Conservation (phyloP, 92 coral and sea anemone genomes). For the Muricea muricata region DNA sequence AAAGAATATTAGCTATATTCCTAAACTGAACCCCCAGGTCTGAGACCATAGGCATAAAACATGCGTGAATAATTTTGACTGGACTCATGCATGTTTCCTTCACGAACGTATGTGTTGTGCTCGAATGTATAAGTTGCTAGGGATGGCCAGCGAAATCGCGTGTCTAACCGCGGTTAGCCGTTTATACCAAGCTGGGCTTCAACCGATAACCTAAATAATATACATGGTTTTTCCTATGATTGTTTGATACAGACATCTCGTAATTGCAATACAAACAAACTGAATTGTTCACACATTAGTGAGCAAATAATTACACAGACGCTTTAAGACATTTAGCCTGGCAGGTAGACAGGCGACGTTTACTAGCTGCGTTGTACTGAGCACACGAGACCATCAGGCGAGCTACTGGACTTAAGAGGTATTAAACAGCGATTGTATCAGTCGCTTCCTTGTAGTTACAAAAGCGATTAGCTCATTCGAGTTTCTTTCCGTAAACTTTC, state of each 20-base stretch:
- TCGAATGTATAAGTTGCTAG: not conserved
- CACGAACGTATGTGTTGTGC: too few relatives aligned
- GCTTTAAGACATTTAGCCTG: not conserved
- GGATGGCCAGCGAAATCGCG: not conserved
- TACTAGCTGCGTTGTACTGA: too few relatives aligned
- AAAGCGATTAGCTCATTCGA: not conserved
- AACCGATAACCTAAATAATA: not conserved
- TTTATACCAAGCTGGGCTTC: not conserved
- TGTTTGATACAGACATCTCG: slow-evolving; percentile 19
- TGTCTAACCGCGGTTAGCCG: not conserved
- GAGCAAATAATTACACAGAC: not conserved
- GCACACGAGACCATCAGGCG: not conserved
- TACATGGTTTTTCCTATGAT: slow-evolving; percentile 7
- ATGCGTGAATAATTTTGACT: not conserved
- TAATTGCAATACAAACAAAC: slow-evolving; percentile 39
- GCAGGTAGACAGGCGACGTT: too few relatives aligned
- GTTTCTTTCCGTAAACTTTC: not conserved
- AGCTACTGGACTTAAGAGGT: not conserved
- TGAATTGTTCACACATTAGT: slow-evolving; percentile 35
- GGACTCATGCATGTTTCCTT: not conserved
- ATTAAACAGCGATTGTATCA: not conserved
- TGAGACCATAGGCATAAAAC: not conserved
- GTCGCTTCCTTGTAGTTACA: not conserved
- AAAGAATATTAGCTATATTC: too few relatives aligned
- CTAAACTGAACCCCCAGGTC: too few relatives aligned